Base-by-base conservation (phyloP, 2,797 vertebrate genomes). In the Mus caroli region DNA sequence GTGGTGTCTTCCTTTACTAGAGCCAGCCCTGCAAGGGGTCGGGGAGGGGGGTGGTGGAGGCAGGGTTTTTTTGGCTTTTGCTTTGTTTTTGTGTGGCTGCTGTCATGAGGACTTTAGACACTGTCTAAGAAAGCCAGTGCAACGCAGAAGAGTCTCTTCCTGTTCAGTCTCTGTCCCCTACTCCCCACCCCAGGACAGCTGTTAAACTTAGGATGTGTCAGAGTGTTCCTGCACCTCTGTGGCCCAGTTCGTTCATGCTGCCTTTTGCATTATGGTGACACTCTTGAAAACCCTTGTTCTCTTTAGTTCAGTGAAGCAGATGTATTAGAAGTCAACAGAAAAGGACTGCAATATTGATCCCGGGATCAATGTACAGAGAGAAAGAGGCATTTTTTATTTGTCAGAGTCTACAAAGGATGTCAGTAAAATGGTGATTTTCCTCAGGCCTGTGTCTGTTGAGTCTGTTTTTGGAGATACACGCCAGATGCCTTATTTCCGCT, bases 141-240 rank as follows among this genome's bases (percentile, higher is more conserved):
- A 75, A 86, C 93, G 67, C 86, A 67, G 60, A 80, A 95, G 76
- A 89, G 69, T 8, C 46, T 75, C 9, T 76, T 40, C 43, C 20
- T 46, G 85, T n/a, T 50, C 34, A 24, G 13, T 24, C 50, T 17
- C 2, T 56, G 12, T 1, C 22, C 34, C 58, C 20, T 7, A 9
- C 54, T 6, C 24, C 54, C 43, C 12, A 15, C 24, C 43, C 40
- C 22, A 4, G 0, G 15, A 19, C 28, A 56, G 13, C 89, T 46
- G 28, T 69, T 88, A 77, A 75, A 71, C 37, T 26, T 52, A 24
- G 1, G 34, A n/a, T 17, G 54, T 94, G 8, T 84, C 37, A 71
- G 75, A 80, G 64, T 19, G 34, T 73, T 24, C 67, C 7, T 2
- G 76, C 28, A 52, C 0, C 40, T 34, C 40, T 50, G 1, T 3